Percentiles rank a stretch among this genome's conserved stretches.
These are phyloP conservation scores for Drepana falcataria DNA, from an alignment of 2,888 invertebrate species.

Conservation along the genomic window DNA sequence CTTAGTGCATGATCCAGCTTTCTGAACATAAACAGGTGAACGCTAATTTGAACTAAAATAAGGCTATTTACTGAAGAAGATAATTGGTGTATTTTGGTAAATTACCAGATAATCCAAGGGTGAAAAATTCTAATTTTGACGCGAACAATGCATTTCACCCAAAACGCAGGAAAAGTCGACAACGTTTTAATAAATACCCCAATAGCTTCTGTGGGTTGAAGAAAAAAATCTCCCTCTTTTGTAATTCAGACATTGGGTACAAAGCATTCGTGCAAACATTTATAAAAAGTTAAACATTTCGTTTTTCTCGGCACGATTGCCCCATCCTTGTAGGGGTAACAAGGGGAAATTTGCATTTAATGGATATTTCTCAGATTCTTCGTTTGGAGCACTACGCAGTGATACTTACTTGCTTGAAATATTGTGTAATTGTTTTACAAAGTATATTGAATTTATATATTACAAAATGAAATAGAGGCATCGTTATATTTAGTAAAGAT, in stretches of 20 bases:
- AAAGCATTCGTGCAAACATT: constrained; percentile 62
- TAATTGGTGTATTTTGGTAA: too few species aligned
- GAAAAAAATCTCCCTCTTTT: constrained; percentile 41
- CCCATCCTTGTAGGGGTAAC: constrained; percentile 28
- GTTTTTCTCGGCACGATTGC: constrained; percentile 34
- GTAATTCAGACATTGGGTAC: constrained; percentile 52
- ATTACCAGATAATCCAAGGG: not conserved
- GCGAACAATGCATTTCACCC: constrained; percentile 16
- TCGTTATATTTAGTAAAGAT: too few species aligned
- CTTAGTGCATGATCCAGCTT: too few species aligned
- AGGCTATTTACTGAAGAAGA: too few species aligned
- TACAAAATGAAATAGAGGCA: too few species aligned
- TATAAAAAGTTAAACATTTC: constrained; percentile 57
- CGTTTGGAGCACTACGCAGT: constrained; percentile 5
- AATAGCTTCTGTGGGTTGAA: constrained; percentile 53
- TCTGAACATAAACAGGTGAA: too few species aligned
- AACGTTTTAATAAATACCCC: constrained; percentile 61
- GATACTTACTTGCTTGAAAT: constrained; percentile 12
- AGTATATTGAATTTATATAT: too few species aligned
- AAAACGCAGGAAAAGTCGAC: constrained; percentile 39
- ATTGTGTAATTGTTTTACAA: not conserved
- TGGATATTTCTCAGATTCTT: constrained; percentile 20
- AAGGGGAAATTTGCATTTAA: constrained; percentile 48
- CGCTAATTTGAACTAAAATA: too few species aligned
- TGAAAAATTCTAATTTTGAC: constrained; percentile 13